Percentiles rank a stretch among this genome's conserved stretches.
Evolutionary conservation across 2,888 invertebrate species (phyloP).

Genomic region (Cancer borealis): DNA sequence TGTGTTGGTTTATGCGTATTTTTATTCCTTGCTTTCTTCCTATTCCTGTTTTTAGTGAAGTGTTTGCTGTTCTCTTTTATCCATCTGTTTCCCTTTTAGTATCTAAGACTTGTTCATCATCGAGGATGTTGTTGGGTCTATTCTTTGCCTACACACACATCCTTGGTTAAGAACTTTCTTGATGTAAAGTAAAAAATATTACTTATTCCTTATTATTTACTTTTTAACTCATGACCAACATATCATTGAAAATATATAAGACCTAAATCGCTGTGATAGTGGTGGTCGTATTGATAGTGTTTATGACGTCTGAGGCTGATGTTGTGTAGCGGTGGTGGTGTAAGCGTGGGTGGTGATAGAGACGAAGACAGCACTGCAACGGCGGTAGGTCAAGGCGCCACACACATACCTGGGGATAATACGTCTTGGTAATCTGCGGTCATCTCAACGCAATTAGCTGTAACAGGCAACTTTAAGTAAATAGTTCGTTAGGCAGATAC

Average conservation of each 20-base stretch:
- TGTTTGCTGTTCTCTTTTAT: too few species aligned
- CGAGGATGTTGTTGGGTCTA: too few species aligned
- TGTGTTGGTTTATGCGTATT: not conserved
- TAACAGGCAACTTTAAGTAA: not conserved
- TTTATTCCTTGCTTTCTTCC: not conserved
- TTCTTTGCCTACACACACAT: too few species aligned
- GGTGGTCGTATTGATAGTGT: not conserved
- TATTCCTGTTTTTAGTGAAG: not conserved
- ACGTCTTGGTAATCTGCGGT: not conserved
- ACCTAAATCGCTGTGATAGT: not conserved
- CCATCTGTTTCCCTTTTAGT: too few species aligned
- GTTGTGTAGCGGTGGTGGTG: not conserved
- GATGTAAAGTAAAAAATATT: too few species aligned
- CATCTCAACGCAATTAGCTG: slow-evolving; percentile 6
- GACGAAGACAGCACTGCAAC: not conserved
- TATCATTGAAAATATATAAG: not conserved
- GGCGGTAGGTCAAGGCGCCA: not conserved
- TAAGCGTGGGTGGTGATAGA: not conserved
- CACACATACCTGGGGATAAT: not conserved
- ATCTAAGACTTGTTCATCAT: too few species aligned
- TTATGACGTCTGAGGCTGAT: not conserved
- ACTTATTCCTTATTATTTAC: not conserved
- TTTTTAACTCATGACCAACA: not conserved
- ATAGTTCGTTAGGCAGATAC: slow-evolving; percentile 7
- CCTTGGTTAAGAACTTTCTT: too few species aligned